These are phyloP conservation scores for Atrina japonica DNA, from an alignment of 2,888 invertebrate genomes.

Conservation along the genomic window DNA sequence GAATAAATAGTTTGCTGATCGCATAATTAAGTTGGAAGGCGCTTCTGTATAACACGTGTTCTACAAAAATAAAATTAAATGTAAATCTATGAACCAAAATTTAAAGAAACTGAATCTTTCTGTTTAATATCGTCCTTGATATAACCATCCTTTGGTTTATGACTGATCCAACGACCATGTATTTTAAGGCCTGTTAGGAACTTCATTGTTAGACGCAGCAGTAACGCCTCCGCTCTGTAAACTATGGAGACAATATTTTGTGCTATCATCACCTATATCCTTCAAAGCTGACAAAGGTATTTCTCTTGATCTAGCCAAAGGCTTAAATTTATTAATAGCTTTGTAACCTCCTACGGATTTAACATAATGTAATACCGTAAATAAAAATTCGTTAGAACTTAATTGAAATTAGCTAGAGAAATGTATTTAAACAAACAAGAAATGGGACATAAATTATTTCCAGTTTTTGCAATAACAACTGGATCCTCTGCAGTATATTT, in stretches of 20 bases:
- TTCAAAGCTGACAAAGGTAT: not conserved
- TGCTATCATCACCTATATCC: slow-evolving; percentile 1
- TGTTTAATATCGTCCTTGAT: too few species aligned
- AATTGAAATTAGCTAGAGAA: not conserved
- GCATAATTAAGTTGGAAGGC: too few species aligned
- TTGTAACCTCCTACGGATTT: slow-evolving; percentile 3
- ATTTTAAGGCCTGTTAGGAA: too few species aligned
- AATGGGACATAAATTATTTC: slow-evolving; percentile 12
- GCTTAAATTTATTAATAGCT: not conserved
- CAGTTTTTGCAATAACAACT: slow-evolving; percentile 7
- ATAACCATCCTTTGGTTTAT: too few species aligned
- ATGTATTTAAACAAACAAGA: slow-evolving; percentile 12
- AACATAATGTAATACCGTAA: slow-evolving; percentile 4
- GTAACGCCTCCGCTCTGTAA: slow-evolving; percentile 7
- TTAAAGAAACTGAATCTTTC: too few species aligned
- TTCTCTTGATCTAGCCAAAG: slow-evolving; percentile 4
- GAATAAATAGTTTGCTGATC: too few species aligned
- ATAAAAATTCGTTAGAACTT: slow-evolving; percentile 5
- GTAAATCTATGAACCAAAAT: too few species aligned
- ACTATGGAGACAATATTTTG: slow-evolving; percentile 2
- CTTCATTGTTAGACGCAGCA: too few species aligned
- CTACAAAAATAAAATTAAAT: too few species aligned
- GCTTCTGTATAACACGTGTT: too few species aligned
- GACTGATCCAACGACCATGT: too few species aligned
- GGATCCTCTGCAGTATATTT: slow-evolving; percentile 5